Conservation (phyloP, 2,888 invertebrate genomes). For the Timema cristinae region DNA sequence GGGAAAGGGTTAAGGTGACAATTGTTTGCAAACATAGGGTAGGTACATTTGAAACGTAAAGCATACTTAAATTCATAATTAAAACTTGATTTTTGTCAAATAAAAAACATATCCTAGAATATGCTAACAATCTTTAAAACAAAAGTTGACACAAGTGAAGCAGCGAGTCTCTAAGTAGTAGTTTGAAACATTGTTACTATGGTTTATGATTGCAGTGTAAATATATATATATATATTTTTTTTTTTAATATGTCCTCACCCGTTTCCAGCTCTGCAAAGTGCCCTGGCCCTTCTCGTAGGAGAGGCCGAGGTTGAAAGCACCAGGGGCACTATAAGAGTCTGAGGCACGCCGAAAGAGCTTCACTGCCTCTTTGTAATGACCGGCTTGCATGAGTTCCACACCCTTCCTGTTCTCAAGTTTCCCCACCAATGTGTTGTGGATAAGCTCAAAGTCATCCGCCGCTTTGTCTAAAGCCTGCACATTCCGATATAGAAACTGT, state of each 20-base stretch:
- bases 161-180: no score
- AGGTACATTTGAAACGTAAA: no score
- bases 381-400: conserved; percentile 56
- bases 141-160: no score
- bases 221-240: background rate
- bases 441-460: conserved; percentile 39
- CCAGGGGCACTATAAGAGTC: conserved; percentile 58
- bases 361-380: conserved; percentile 53
- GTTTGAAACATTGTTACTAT: no score
- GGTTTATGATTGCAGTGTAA: no score
- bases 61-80: no score
- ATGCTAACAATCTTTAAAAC: no score
- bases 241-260: conserved; percentile 41
- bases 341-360: conserved; percentile 54
- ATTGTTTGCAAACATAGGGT: no score
- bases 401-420: conserved; percentile 43
- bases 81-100: no score
- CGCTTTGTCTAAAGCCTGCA: conserved; percentile 36
- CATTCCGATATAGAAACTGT: background rate
- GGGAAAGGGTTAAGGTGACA: no score
- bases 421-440: no score
- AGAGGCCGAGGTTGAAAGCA: conserved; percentile 63
- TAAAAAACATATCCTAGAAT: no score
- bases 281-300: conserved; percentile 65
- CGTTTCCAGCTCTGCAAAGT: conserved; percentile 54